A percentile compares a stretch with the other conserved stretches of the same genome.
Conservation (phyloP, 2,797 vertebrate genomes). For the Melanotaenia pygmaea region DNA sequence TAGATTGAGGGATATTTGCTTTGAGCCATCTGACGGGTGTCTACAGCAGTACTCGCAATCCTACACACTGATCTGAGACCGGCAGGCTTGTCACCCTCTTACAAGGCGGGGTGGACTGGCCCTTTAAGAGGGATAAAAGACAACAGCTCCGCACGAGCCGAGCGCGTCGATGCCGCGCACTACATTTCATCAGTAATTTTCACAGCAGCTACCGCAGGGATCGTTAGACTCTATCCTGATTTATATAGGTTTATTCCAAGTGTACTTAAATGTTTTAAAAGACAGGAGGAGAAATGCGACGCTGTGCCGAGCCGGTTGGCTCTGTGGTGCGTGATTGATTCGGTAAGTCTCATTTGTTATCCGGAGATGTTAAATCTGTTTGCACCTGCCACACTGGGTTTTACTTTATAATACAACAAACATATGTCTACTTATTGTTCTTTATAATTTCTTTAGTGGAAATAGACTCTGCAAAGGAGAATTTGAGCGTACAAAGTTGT, state of each 20-base stretch:
- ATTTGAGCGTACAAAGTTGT: conserved; percentile 55
- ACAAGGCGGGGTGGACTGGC: conserved; percentile 47
- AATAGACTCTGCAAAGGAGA: not conserved
- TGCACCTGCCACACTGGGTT: not conserved
- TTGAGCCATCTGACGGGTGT: not conserved
- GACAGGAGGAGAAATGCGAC: conserved; percentile 37
- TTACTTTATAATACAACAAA: not conserved
- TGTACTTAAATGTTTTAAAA: not conserved
- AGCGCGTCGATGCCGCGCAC: conserved; percentile 61
- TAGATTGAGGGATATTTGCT: not conserved
- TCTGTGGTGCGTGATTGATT: conserved; percentile 65
- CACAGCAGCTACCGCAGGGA: not conserved
- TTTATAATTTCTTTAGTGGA: fast-evolving
- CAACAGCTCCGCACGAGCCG: conserved; percentile 29
- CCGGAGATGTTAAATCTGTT: conserved; percentile 19
- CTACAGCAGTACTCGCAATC: not conserved
- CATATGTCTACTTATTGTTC: not conserved
- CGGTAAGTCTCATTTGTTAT: conserved; percentile 72
- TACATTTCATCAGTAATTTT: conserved; percentile 11
- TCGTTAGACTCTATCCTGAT: not conserved
- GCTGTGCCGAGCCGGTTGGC: conserved; percentile 24
- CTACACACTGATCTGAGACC: not conserved
- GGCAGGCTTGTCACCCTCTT: not conserved
- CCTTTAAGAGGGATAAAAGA: conserved; percentile 74
- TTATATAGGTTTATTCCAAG: not conserved